Evolutionary conservation across 2,113 vertebrate species (phyloP), one percentile per base, ranked within the genome.

Genomic region (Illadopsis cleaveri): DNA sequence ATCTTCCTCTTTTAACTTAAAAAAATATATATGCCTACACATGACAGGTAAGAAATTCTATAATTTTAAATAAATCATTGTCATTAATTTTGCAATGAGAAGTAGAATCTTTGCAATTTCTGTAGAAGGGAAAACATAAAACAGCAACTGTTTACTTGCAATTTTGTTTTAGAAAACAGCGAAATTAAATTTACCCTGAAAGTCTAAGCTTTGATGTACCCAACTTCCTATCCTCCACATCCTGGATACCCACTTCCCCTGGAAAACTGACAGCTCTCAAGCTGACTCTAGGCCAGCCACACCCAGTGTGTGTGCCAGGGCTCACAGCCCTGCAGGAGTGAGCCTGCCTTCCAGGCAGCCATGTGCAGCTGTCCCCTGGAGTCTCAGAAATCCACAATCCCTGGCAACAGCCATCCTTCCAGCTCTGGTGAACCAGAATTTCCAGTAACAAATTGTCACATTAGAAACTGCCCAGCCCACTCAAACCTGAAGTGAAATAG

Each of bases 341-440:
- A 70, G 28, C 33, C 47, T 42, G 27, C 11, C 51, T 79, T 54
- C n/a, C 48, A 37, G 31, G 30, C 58, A 71, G 38, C 51, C 27
- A 1, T 30, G 44, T 0, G 0, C 35, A 38, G 40, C 35, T 71
- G 9, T 35, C 8, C n/a, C 30, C 3, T 1, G 6, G 7, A n/a
- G 27, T 12, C 50, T 54, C 65, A 23, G 56, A 66, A 81, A 95
- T 28, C 23, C 65, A 68, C 81, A 84, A 7, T 5, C 33, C 38
- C 35, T 86, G 77, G 51, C 77, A 86, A 27, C 0, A 0, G 12
- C 23, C 44, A 82, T 64, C 35, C 51, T 84, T 51, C 21, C 50
- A 27, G 10, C 19, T 78, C 81, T 64, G 48, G 14, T 31, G 48
- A 93, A 72, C 13, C 40, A 85, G 65, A 71, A 25, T 56, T 87